Conservation (phyloP, 2,113 vertebrate species). For the Glaucomys volans region DNA sequence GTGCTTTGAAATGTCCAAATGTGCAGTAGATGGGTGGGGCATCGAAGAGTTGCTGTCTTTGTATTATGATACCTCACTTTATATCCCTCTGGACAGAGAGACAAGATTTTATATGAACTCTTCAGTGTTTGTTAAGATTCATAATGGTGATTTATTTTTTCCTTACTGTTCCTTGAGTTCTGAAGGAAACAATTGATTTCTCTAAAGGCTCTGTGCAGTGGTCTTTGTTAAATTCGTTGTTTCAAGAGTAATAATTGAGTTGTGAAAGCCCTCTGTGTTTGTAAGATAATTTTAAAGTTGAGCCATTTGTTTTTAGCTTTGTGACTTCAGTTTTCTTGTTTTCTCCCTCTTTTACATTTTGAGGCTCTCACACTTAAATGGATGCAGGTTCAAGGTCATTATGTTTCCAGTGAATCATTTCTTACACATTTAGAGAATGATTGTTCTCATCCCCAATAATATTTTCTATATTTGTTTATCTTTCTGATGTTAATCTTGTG, state of each 20-base stretch:
- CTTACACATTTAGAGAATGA: neutral
- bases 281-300: neutral
- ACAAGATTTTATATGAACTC: neutral
- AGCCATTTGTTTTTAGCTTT: neutral
- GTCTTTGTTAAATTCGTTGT: neutral
- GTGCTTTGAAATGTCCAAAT: neutral
- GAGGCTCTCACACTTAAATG: neutral
- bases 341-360: neutral
- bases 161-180: neutral
- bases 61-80: neutral
- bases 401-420: neutral
- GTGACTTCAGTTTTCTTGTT: neutral
- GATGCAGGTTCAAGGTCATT: neutral
- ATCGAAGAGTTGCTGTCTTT: neutral
- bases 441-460: neutral
- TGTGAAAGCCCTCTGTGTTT: neutral
- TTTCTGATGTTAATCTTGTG: neutral
- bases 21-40: neutral
- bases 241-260: neutral
- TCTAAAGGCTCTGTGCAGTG: neutral
- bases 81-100: neutral
- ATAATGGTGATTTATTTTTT: neutral
- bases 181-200: neutral
- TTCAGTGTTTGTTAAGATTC: constrained; percentile 4
- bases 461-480: neutral